phyloP scores from a whole-genome alignment of 2,797 vertebrate genomes.

The Malacoctenus gilli region DNA sequence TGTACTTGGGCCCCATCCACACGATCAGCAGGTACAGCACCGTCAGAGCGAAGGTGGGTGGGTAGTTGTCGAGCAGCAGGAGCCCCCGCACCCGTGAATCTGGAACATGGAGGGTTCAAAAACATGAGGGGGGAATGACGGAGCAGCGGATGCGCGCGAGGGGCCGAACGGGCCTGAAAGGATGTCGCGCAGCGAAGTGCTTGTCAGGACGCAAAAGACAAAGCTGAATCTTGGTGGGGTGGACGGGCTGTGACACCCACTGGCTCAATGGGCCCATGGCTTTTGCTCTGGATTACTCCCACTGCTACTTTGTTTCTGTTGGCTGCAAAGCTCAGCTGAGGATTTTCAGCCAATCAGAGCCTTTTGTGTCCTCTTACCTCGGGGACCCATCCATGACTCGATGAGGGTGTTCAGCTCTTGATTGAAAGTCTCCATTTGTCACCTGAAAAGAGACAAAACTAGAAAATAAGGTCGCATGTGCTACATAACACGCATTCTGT shows the following conservation, averaged over 20 bases:
- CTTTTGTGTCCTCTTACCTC: conserved; percentile 82
- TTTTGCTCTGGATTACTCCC: no score
- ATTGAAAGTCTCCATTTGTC: conserved; percentile 91
- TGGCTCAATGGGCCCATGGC: no score
- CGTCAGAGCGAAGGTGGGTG: conserved; percentile 89
- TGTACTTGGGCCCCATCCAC: conserved; percentile 95
- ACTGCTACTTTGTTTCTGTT: no score
- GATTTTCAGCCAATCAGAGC: no score
- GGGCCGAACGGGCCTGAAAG: no score
- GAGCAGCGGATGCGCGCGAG: conserved; percentile 7
- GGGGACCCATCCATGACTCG: conserved; percentile 92
- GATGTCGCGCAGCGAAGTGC: no score
- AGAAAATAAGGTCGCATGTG: not conserved
- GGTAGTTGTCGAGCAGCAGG: conserved; percentile 92
- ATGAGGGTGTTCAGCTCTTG: conserved; percentile 88
- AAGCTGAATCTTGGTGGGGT: no score
- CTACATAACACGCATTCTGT: not conserved
- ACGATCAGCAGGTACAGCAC: conserved; percentile 91
- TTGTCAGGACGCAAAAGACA: no score
- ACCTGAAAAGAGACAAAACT: conserved; percentile 78
- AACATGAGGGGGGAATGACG: conserved; percentile 8
- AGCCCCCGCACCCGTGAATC: conserved; percentile 93
- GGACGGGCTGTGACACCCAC: no score
- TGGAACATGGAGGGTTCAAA: conserved; percentile 67
- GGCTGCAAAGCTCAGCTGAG: no score